These are phyloP conservation scores for Sakesphorus luctuosus DNA, from an alignment of 2,113 vertebrate species.

Conservation along the genomic window DNA sequence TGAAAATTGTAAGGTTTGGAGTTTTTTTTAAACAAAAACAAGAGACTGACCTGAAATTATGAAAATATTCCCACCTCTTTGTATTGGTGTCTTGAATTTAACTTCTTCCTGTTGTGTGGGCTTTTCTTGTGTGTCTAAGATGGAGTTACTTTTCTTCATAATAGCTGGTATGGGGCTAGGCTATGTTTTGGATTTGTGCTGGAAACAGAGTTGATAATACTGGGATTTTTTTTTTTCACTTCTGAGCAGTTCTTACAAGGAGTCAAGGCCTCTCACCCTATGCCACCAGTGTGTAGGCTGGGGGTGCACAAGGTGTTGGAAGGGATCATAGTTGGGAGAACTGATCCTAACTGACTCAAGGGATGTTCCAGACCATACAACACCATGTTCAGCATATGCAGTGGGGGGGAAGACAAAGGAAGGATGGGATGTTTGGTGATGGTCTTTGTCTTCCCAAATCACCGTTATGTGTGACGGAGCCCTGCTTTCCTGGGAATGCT, in stretches of 20 bases:
- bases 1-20: not conserved
- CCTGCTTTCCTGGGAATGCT: not conserved
- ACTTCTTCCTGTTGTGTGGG: not conserved
- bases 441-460: not conserved
- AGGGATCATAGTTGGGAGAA: accelerated
- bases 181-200: not conserved
- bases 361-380: not conserved
- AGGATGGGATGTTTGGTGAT: not conserved
- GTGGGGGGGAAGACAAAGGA: not conserved
- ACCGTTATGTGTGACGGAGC: not conserved
- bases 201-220: not conserved
- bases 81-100: not conserved
- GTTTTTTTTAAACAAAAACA: not conserved
- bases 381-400: not conserved
- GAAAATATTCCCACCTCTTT: not conserved
- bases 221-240: not conserved
- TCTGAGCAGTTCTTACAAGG: not conserved
- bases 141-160: not conserved
- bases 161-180: not conserved
- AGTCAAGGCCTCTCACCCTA: not conserved
- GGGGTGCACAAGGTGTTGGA: not conserved
- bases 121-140: not conserved
- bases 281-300: accelerated
- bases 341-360: not conserved
- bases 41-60: not conserved